A percentile compares a stretch with the other conserved stretches of the same genome.
Evolutionary conservation across 2,888 invertebrate genomes (phyloP).

Genomic region (Crematogaster levior): DNA sequence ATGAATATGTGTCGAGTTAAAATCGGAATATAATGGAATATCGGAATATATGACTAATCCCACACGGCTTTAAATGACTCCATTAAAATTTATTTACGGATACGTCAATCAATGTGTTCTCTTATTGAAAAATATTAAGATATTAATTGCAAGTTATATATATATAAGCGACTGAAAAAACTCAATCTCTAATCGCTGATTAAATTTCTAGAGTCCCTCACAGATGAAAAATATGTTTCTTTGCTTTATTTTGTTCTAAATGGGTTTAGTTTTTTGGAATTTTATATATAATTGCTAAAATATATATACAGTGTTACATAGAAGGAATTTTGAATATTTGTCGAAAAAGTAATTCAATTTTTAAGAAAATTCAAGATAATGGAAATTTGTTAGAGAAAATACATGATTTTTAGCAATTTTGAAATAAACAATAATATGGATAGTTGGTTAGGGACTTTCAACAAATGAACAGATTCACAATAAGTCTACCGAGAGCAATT

Average conservation of each 20-base stretch:
- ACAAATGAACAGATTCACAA: background rate
- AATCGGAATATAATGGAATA: no score
- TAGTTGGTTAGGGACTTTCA: conserved; percentile 8
- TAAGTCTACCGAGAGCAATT: conserved; percentile 37
- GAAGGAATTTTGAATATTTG: background rate
- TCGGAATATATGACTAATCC: conserved; percentile 27
- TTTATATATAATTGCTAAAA: background rate
- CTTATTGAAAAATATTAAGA: background rate
- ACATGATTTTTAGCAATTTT: background rate
- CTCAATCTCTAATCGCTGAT: background rate
- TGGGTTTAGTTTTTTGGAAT: background rate
- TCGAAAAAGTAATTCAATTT: background rate
- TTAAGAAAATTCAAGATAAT: background rate
- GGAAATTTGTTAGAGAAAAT: background rate
- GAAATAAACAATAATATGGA: background rate
- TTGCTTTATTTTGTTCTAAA: background rate
- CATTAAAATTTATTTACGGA: background rate
- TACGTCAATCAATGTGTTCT: background rate
- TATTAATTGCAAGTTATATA: background rate
- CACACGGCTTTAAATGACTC: background rate
- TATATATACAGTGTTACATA: background rate
- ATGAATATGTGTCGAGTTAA: background rate
- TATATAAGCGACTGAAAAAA: background rate
- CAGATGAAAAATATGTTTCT: background rate
- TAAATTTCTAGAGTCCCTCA: background rate